Evolutionary conservation across 2,113 vertebrate genomes (phyloP).

Genomic region (Sylvietta virens): DNA sequence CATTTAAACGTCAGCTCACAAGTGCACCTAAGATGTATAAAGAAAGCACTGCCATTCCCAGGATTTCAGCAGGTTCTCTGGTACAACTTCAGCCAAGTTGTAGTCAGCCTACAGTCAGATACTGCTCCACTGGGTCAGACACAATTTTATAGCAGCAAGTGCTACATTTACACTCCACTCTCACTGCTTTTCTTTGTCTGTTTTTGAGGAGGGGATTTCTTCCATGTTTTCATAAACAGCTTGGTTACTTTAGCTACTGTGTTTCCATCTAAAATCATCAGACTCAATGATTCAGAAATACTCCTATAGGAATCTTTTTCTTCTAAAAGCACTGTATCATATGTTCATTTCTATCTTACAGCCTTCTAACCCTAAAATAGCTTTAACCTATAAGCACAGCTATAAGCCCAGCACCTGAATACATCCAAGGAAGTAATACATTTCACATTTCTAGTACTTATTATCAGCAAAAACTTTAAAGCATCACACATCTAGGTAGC

Average conservation of each 20-base stretch:
- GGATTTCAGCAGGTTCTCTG: background rate
- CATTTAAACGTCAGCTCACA: conserved; percentile 2
- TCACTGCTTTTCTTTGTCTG: background rate
- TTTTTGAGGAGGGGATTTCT: background rate
- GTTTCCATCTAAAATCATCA: background rate
- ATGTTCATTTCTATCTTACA: background rate
- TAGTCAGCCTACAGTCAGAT: background rate
- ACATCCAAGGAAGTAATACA: background rate
- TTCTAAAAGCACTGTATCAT: background rate
- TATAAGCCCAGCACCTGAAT: background rate
- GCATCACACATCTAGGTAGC: background rate
- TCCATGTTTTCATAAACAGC: background rate
- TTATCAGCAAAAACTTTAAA: background rate
- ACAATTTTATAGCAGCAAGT: background rate
- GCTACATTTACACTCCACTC: background rate
- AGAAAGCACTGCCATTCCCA: background rate
- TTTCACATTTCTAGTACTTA: background rate
- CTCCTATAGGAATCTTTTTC: background rate
- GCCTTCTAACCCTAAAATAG: background rate
- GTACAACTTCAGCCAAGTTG: background rate
- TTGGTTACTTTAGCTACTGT: background rate
- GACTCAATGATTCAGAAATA: background rate
- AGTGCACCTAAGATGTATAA: background rate
- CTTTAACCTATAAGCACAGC: background rate
- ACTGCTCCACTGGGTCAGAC: background rate